phyloP scores from a whole-genome alignment of 2,797 vertebrate species.

The Anolis apletophallus region DNA sequence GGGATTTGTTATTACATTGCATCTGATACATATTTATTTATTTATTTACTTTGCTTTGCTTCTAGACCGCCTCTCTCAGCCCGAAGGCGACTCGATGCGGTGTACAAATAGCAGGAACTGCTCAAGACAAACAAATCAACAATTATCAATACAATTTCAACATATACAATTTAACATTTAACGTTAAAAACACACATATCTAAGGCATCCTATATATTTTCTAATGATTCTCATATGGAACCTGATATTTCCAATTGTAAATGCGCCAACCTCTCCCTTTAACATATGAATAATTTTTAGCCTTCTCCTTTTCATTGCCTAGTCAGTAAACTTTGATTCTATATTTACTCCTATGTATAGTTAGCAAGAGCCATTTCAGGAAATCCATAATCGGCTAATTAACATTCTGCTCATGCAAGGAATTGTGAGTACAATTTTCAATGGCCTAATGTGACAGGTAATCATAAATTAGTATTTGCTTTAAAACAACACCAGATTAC shows the following conservation, averaged over 20 bases:
- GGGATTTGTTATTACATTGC: neutral
- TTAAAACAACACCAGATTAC: constrained; percentile 78
- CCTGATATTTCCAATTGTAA: constrained; percentile 58
- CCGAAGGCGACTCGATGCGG: no score
- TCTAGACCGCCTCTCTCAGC: no score
- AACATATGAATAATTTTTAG: constrained; percentile 51
- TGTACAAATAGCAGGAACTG: no score
- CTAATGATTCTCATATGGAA: constrained; percentile 47
- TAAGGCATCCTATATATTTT: constrained; percentile 51
- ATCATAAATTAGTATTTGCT: constrained; percentile 87
- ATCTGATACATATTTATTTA: no score
- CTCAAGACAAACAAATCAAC: no score
- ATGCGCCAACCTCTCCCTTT: constrained; percentile 49
- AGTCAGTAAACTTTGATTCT: constrained; percentile 59
- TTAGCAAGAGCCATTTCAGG: constrained; percentile 61
- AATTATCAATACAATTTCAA: no score
- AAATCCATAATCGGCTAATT: constrained; percentile 77
- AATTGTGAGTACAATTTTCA: constrained; percentile 80
- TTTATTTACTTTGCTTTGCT: no score
- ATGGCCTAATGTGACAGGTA: constrained; percentile 83
- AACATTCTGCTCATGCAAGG: constrained; percentile 75
- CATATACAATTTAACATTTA: no score
- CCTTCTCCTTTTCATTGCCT: constrained; percentile 59
- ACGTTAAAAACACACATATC: no score
- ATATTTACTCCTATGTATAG: constrained; percentile 71